Evolutionary conservation across 1,140 invertebrate species (phyloP), one percentile per base, ranked within the genome.

Genomic region (Gonioctena quinquepunctata): DNA sequence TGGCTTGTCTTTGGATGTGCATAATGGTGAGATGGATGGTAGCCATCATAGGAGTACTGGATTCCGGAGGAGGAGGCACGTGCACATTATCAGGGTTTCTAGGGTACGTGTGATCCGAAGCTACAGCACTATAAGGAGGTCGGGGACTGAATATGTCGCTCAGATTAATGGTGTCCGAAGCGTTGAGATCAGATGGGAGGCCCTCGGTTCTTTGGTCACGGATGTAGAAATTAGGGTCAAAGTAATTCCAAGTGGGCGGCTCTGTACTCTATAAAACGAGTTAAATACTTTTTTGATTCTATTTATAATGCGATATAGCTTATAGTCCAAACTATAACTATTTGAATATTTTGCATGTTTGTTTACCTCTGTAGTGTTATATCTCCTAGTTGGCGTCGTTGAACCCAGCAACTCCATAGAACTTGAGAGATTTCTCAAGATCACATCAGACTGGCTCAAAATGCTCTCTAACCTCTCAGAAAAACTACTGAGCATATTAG

Each of bases 91-190:
- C 50, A 6, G 77, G 76, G 70, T 80, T 80, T 27, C 80, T 69
- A 0, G 81, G 81, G 63, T 83, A 83, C 6, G 80, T 83, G 67
- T 83, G 81, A 70, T 83, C 81, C 1, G 78, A 75, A 16, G 75
- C 75, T 2, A 77, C 75, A 8, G 76, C 72, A 73, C 74, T 62
- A 22, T 42, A 42, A 42, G 23, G 18, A 18, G 60, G 60, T n/a
- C 27, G 23, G 3, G 33, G 27, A 11, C 33, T 33, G 8, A 62
- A 62, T 16, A 48, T 21, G 28, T 62, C 60, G 18, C 8, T 19
- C 4, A 62, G 28, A 22, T 48, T 33, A 19, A 48, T 18, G 3
- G 26, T 33, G 4, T 48, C 33, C 3, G 23, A 4, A 27, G 13
- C 33, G 27, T 54, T 63, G 11, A n/a, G 2, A 22, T 56, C 59